phyloP scores from a whole-genome alignment of 1,140 invertebrate genomes.

The Aphelenchoides besseyi region DNA sequence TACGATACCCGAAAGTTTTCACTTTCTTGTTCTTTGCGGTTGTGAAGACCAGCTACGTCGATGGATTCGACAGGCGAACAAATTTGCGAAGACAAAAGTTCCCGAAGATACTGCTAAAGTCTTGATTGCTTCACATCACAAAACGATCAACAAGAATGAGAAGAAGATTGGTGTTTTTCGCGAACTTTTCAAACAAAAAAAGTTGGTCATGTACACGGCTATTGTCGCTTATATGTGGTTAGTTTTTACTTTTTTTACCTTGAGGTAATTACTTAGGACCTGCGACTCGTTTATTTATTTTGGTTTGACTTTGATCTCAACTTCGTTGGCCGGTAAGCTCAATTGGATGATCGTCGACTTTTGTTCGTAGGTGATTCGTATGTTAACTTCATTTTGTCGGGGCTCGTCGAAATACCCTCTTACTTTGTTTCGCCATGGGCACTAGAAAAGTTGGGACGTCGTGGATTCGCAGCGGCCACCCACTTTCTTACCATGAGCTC shows the following conservation, averaged over 20 bases:
- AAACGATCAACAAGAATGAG: conserved; percentile 19
- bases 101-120: conserved; percentile 7
- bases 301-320: conserved; percentile 62
- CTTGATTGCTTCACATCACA: conserved; percentile 6
- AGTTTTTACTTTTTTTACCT: neutral
- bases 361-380: conserved; percentile 62
- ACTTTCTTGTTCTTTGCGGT: conserved; percentile 31
- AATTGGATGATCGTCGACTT: too few relatives aligned
- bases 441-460: conserved; percentile 32
- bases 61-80: conserved; percentile 35
- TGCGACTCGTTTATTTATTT: conserved; percentile 63
- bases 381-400: conserved; percentile 62
- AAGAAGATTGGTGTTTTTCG: conserved; percentile 21
- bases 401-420: conserved; percentile 61
- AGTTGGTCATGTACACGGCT: conserved; percentile 28
- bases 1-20: conserved; percentile 40
- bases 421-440: conserved; percentile 50
- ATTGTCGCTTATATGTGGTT: conserved; percentile 34
- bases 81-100: neutral
- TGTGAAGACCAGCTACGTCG: neutral
- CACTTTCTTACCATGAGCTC: neutral
- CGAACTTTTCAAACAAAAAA: conserved; percentile 9
- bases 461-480: neutral
- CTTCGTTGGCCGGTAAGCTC: conserved; percentile 59
- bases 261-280: conserved; percentile 26